Base-by-base conservation (phyloP, 2,113 vertebrate species). In the Acanthisitta chloris region DNA sequence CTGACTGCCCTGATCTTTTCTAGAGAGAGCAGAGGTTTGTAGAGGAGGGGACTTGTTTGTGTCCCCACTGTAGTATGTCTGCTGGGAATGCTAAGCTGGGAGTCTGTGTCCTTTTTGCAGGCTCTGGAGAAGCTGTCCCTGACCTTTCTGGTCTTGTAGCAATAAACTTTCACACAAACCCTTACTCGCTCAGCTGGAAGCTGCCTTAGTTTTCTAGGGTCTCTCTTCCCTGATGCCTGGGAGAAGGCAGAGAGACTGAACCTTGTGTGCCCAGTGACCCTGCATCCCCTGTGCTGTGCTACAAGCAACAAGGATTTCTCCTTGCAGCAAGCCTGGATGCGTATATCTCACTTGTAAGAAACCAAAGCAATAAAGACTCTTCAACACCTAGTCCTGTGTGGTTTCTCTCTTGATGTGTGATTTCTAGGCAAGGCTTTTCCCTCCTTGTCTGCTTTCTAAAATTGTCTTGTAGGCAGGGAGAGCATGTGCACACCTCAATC, bases 331-430 rank as follows among this genome's bases (percentile, higher is more conserved):
- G 45, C 36, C 49, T 42, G 43, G 79, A 51, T 74, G 71, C 2
- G 0, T 25, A 1, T 36, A 23, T 55, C 46, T 94, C 46, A 59
- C 55, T 65, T 95, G 80, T 88, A 94, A 96, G 40, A 81, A 95
- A 65, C 71, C 81, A 95, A 95, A 96, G 90, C 65, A 97, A 97
- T 97, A 97, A 97, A 97, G 49, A 72, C 49, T 65, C 23, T 88
- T 93, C 77, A 72, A 74, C n/a, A 94, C 55, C 36, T 58, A 61
- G 55, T 71, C 52, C 31, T 84, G 69, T 88, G 92, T 6, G 0
- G 48, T 71, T 90, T 81, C 19, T 94, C 45, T 94, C 34, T 40
- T 46, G 9, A 18, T 66, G 34, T 67, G 16, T 87, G 46, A 43
- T 83, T 79, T 72, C 40, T 74, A 40, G 52, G 57, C 40, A 79